Base-by-base conservation (phyloP, 2,797 vertebrate genomes). In the Sebastes kiyomatsui region DNA sequence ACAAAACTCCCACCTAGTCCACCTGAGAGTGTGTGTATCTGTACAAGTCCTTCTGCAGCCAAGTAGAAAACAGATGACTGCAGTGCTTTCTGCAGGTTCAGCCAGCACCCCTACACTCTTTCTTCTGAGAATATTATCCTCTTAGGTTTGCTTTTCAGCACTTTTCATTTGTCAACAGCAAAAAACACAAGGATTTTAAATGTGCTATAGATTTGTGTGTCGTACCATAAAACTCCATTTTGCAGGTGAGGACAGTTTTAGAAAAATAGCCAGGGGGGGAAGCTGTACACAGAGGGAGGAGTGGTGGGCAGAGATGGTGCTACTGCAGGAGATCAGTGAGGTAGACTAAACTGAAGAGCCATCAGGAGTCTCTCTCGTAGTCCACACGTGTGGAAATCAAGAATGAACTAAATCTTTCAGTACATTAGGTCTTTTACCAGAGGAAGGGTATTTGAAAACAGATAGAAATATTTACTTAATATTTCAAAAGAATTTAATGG, bases 401-500 rank as follows among this genome's bases (percentile, higher is more conserved):
- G 72, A 87, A 75, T 80, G 52, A 77, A 82, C 56, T 93, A 87
- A 93, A 94, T 93, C 75, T 91, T 94, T 94, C 72, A 94, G 89
- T 76, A 67, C 56, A 91, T 89, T 55, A 59, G 46, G 64, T 80
- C 75, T 88, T 81, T 79, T 49, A 60, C 72, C 71, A 75, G 81
- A 83, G 70, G 73, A 85, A 91, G 38, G 33, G 49, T 68, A 79
- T 86, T 75, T 90, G 82, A 87, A 92, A 92, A 90, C 71, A 88
- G 74, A 83, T 49, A 82, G 56, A 85, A 75, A 82, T 88, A 90
- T 94, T 94, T 86, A 77, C 81, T 95, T 87, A 95, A 95, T 95
- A 94, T 95, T 95, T 95, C 83, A 95, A 83, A 82, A 87, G 88
- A 91, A 89, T 95, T 94, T 92, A 95, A 94, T 95, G 92, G 93